Conservation (phyloP, 2,113 vertebrate species). For the Ciconia stormi region DNA sequence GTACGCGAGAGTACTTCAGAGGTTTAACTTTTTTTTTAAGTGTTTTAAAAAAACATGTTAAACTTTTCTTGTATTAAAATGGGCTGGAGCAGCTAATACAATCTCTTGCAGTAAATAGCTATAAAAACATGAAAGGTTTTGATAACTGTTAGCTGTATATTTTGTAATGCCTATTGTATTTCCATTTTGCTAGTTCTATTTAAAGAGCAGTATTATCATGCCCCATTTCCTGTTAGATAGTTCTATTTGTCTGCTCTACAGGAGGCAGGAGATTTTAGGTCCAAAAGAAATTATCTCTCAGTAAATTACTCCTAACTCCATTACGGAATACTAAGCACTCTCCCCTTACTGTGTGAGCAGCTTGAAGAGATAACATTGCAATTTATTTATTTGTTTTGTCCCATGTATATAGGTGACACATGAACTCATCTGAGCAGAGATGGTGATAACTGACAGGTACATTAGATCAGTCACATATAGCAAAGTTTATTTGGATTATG, state of each 20-base stretch:
- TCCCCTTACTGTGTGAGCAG: slow-evolving; percentile 55
- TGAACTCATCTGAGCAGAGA: slow-evolving; percentile 48
- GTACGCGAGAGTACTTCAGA: not conserved
- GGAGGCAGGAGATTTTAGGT: slow-evolving; percentile 72
- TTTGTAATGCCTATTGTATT: slow-evolving; percentile 72
- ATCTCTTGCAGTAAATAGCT: slow-evolving; percentile 45
- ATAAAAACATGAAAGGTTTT: slow-evolving; percentile 67
- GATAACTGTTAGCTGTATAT: slow-evolving; percentile 57
- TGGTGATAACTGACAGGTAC: slow-evolving; percentile 63
- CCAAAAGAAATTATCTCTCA: slow-evolving; percentile 73
- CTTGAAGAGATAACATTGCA: slow-evolving; percentile 69
- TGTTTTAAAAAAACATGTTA: not conserved
- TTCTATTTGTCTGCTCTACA: slow-evolving; percentile 75
- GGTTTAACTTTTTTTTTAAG: not conserved
- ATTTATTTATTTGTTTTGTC: slow-evolving; percentile 78
- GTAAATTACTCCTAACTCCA: slow-evolving; percentile 76
- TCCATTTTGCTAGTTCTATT: slow-evolving; percentile 73
- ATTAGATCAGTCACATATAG: slow-evolving; percentile 59
- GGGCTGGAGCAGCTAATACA: slow-evolving; percentile 28
- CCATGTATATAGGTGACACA: slow-evolving; percentile 48
- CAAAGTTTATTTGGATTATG: slow-evolving; percentile 74
- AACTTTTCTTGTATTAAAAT: slow-evolving; percentile 47
- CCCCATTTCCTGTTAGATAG: slow-evolving; percentile 76
- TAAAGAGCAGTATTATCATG: slow-evolving; percentile 72
- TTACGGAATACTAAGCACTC: slow-evolving; percentile 72